Conservation (phyloP, 2,113 vertebrate species). For the Bambusicola thoracicus region DNA sequence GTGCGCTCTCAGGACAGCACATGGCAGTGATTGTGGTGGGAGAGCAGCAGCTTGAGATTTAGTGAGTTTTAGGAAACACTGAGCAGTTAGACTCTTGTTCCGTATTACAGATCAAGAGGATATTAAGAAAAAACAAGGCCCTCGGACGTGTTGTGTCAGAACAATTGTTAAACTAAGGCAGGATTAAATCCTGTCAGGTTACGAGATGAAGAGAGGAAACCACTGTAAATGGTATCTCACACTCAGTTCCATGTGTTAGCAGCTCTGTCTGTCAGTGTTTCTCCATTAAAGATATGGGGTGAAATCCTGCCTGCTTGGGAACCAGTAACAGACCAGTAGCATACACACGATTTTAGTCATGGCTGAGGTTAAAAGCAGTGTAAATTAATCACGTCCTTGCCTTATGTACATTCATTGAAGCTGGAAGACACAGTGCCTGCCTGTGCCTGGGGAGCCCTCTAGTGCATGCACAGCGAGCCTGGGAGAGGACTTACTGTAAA, state of each 20-base stretch:
- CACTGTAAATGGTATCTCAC: not conserved
- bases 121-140: not conserved
- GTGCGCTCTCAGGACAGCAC: not conserved
- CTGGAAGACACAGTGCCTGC: not conserved
- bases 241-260: not conserved
- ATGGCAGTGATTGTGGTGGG: not conserved
- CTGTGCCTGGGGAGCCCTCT: not conserved
- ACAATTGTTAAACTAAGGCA: not conserved
- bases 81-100: not conserved
- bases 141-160: not conserved
- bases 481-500: fast-evolving
- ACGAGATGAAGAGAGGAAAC: not conserved
- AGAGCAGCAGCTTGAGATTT: not conserved
- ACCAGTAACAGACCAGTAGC: not conserved
- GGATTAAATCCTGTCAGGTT: not conserved
- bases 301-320: not conserved
- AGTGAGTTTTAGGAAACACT: not conserved
- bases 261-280: not conserved
- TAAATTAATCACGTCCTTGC: not conserved
- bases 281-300: not conserved
- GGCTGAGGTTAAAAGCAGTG: not conserved
- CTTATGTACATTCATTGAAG: not conserved
- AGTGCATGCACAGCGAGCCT: not conserved
- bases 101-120: not conserved
- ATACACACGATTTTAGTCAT: fast-evolving